Evolutionary conservation across 2,797 vertebrate genomes (phyloP), one percentile per base, ranked within the genome.

Genomic region (Chromis chromis): DNA sequence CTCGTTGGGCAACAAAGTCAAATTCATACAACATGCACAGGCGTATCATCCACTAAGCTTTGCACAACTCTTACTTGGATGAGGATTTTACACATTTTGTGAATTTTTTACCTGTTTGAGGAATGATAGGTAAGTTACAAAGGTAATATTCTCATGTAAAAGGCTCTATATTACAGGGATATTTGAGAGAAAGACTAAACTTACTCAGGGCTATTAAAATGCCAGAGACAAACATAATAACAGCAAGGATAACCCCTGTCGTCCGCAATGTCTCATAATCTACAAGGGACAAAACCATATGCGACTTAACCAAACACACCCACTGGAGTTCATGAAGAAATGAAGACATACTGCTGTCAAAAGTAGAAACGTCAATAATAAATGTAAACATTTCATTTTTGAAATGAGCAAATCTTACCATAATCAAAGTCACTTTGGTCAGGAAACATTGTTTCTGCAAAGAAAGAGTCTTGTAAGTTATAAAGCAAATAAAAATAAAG

Each of bases 151-250:
- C 27, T 44, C 17, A 66, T 33, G 36, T 46, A 59, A 27, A 64
- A 78, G 22, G 57, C 12, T 57, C 10, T 52, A 17, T 62, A 66
- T 73, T 65, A 16, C 60, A 58, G 24, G 33, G 19, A 61, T 65
- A 21, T 52, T 22, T 11, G 27, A 48, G 52, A 62, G 11, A 52
- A 72, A 49, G 27, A 63, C 52, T 57, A 36, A 68, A 95, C 95
- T 94, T 92, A 96, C 95, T 95, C 83, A 96, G 74, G 60, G 95
- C 95, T 82, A 96, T 95, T 72, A 96, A 87, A 88, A 96, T 95
- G 78, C 95, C 95, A 24, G 84, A 68, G 48, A 96, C 87, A 82
- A 93, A 95, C 95, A 96, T 94, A 65, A 95, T 6, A 36, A 92
- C 76, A 46, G 91, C 95, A 1, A 96, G 91, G 84, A 94, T 86